Evolutionary conservation across 1,140 invertebrate species (phyloP), one percentile per base, ranked within the genome.

Genomic region (Ruditapes philippinarum): DNA sequence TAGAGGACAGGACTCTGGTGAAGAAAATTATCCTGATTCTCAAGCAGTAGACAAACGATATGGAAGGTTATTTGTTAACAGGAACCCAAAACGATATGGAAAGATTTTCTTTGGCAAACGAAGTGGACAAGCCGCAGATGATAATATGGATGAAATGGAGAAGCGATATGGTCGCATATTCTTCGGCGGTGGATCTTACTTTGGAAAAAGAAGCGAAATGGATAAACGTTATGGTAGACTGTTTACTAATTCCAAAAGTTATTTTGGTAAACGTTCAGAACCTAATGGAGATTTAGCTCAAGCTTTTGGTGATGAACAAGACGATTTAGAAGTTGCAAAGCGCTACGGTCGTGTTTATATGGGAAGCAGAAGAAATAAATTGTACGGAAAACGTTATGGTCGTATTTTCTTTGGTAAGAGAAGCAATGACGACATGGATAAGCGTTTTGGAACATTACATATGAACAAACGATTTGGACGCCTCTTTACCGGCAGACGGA

Each of bases 11-110:
- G 31, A 36, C 36, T 36, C 22, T 33, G 45, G 9, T 2, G 49
- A 54, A 25, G 25, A 74, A 17, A n/a, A 49, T 1, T 1, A 49
- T 2, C 31, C 45, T n/a, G 19, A 28, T 5, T n/a, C 45, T 14
- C 0, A 9, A 0, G 36, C 25, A 11, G 74, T 54, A 7, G 74
- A 78, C 22, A 78, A 78, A 49, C 74, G 74, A 28, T 78, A 54
- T 78, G 74, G 74, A 51, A 78, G 36, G 31, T 25, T 78, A 25
- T 78, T 57, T 78, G 49, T 78, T 33, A 78, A 49, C 45, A 78
- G 74, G 17, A 49, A 31, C 12, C 25, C 42, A 51, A 78, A 49
- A 54, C 45, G 45, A 14, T 78, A 33, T n/a, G 74, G 74, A 17
- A 49, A 28, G 17, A 2, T 78, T 2, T 49, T 78, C 19, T 78